Evolutionary conservation across 2,888 invertebrate species (phyloP).

Genomic region (Hypercompe scribonia): DNA sequence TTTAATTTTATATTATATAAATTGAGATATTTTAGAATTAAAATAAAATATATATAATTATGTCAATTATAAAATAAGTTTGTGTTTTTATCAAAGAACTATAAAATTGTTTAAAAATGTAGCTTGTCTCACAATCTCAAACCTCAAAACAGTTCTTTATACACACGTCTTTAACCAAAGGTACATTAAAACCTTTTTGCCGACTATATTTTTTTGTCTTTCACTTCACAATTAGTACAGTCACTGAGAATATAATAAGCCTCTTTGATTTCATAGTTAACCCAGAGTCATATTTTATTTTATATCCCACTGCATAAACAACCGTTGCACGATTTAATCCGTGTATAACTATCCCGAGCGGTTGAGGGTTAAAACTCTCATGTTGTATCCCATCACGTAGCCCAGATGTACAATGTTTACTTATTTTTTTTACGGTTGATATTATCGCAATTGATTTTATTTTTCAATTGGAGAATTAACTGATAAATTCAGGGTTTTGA

Average conservation of each 20-base stretch:
- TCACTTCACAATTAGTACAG: too few relatives aligned
- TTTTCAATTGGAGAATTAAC: not conserved
- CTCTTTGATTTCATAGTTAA: too few relatives aligned
- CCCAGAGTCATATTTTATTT: not conserved
- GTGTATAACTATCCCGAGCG: constrained; percentile 8
- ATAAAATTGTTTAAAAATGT: not conserved
- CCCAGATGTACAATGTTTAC: constrained; percentile 2
- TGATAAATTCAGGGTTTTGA: not conserved
- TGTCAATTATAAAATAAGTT: not conserved
- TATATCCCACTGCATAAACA: not conserved
- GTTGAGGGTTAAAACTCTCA: constrained; percentile 14
- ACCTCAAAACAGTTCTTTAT: too few relatives aligned
- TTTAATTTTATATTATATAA: too few relatives aligned
- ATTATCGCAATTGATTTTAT: not conserved
- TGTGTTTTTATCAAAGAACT: not conserved
- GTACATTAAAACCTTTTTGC: too few relatives aligned
- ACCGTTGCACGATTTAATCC: constrained; percentile 1
- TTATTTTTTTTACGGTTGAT: not conserved
- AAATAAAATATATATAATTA: too few relatives aligned
- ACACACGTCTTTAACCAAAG: too few relatives aligned
- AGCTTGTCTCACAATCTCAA: not conserved
- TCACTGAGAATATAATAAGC: too few relatives aligned
- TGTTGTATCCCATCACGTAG: constrained; percentile 14
- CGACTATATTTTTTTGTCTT: too few relatives aligned
- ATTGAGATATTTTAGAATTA: too few relatives aligned